phyloP scores from a whole-genome alignment of 1,140 invertebrate species.

The Planococcus citri region DNA sequence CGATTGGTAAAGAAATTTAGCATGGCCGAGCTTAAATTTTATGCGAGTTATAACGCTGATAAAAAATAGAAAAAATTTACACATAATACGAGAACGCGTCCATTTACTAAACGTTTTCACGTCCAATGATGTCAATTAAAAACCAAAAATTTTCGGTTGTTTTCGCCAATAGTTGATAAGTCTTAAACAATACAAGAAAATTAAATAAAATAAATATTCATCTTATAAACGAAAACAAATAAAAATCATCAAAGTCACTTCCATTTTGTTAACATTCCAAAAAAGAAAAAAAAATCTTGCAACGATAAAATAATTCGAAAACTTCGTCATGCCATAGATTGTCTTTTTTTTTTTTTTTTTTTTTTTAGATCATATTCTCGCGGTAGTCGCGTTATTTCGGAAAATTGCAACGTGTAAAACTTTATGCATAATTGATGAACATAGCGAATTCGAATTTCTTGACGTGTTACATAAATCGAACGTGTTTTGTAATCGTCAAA shows the following conservation, averaged over 20 bases:
- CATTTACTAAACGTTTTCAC: neutral
- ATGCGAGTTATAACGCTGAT: no score
- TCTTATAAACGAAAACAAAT: neutral
- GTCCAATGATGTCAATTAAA: neutral
- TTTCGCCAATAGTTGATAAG: neutral
- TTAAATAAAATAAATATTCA: constrained; percentile 3
- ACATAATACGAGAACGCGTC: no score
- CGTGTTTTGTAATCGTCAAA: neutral
- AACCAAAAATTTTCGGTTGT: neutral
- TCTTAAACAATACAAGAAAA: neutral
- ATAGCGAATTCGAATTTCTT: neutral
- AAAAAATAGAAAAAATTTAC: no score
- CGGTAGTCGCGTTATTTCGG: constrained; percentile 5
- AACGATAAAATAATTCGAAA: neutral
- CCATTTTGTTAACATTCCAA: neutral
- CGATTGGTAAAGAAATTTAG: no score
- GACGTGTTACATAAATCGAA: neutral
- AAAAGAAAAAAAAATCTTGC: neutral
- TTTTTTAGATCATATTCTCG: neutral
- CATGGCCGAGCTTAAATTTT: no score
- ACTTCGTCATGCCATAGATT: neutral
- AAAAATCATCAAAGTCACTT: neutral
- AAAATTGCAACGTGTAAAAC: neutral
- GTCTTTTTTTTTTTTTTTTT: neutral
- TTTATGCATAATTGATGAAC: neutral